Evolutionary conservation across 1,140 invertebrate species (phyloP).

Genomic region (Himalopsyche phryganea): DNA sequence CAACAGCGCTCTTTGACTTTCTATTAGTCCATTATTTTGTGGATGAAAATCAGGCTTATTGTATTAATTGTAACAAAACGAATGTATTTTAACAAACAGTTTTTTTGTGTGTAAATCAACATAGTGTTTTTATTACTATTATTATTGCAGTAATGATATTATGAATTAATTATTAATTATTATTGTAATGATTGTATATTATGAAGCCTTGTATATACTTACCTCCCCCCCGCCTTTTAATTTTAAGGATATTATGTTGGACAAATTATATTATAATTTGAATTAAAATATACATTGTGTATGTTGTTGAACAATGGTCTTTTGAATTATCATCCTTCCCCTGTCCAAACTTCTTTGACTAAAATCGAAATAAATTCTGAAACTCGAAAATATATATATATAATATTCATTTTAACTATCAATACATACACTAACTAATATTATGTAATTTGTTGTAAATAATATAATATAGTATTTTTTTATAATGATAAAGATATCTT

Average conservation of each 20-base stretch:
- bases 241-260: conserved; percentile 32
- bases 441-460: too few relatives aligned
- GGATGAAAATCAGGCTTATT: not conserved
- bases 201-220: conserved; percentile 31
- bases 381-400: too few relatives aligned
- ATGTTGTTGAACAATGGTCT: conserved; percentile 33
- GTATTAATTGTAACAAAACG: not conserved
- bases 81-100: not conserved
- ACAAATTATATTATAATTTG: conserved; percentile 34
- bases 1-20: too few relatives aligned
- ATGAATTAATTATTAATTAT: conserved; percentile 12
- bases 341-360: too few relatives aligned
- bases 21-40: too few relatives aligned
- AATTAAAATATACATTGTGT: conserved; percentile 35
- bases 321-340: conserved; percentile 11
- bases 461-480: too few relatives aligned
- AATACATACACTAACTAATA: too few relatives aligned
- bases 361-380: too few relatives aligned
- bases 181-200: conserved; percentile 25
- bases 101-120: not conserved
- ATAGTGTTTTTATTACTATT: not conserved
- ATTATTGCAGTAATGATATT: not conserved
- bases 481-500: too few relatives aligned
- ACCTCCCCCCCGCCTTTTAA: conserved; percentile 28
- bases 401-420: too few relatives aligned